Conservation (phyloP, 2,113 vertebrate species). For the Scytalopus superciliaris region DNA sequence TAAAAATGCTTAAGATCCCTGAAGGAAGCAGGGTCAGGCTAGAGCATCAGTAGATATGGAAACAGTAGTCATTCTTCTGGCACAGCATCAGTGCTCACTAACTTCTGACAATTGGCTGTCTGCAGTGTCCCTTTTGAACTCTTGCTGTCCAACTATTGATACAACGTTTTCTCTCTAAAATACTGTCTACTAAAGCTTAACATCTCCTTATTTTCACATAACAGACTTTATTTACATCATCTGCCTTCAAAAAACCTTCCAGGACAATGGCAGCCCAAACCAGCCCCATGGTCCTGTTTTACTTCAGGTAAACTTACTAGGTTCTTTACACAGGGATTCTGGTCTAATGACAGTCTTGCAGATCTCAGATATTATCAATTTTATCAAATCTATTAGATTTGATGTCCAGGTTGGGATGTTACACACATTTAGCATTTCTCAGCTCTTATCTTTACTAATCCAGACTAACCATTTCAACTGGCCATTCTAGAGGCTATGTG, state of each 20-base stretch:
- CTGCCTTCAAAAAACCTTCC: background rate
- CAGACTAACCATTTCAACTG: background rate
- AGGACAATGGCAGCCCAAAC: background rate
- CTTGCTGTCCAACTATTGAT: background rate
- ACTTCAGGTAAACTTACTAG: background rate
- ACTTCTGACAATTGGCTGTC: background rate
- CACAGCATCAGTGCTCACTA: background rate
- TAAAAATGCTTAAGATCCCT: background rate
- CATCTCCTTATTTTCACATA: background rate
- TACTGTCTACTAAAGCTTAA: background rate
- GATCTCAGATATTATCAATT: background rate
- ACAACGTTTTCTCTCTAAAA: background rate
- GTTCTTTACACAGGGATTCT: background rate
- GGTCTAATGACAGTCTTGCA: background rate
- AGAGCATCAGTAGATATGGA: background rate
- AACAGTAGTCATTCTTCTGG: background rate
- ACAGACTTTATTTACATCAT: background rate
- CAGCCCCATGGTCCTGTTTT: background rate
- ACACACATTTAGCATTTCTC: background rate
- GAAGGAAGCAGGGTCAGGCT: background rate
- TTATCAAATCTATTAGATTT: background rate
- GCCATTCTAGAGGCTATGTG: accelerated
- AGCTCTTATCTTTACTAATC: background rate
- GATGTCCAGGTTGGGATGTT: background rate
- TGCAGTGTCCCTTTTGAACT: background rate